Evolutionary conservation across 1,140 invertebrate genomes (phyloP).

Genomic region (Matsumurasca onukii): DNA sequence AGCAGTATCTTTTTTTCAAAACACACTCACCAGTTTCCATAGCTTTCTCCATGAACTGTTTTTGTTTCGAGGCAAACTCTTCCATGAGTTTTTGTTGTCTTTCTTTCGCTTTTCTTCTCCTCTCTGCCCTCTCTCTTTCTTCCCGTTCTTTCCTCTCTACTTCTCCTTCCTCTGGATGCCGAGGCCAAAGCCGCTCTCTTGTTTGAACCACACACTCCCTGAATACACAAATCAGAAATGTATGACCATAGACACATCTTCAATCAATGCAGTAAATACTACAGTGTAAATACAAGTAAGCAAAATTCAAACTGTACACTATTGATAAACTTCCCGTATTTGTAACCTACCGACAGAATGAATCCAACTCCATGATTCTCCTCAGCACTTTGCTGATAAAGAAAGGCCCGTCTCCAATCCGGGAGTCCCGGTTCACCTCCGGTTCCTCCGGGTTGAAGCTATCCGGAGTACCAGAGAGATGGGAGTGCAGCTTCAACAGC

Average conservation of each 20-base stretch:
- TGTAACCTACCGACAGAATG: constrained; percentile 54
- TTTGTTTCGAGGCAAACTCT: constrained; percentile 89
- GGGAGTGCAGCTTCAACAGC: constrained; percentile 89
- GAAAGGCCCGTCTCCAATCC: constrained; percentile 85
- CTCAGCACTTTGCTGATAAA: constrained; percentile 78
- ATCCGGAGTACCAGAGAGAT: constrained; percentile 78
- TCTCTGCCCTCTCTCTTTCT: constrained; percentile 74
- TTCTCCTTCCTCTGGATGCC: constrained; percentile 68
- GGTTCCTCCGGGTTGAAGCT: constrained; percentile 66
- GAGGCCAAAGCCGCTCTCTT: constrained; percentile 72
- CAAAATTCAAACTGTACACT: too few species aligned
- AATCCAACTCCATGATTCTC: constrained; percentile 70
- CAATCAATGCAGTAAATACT: too few species aligned
- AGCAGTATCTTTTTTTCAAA: too few species aligned
- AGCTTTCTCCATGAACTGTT: constrained; percentile 86
- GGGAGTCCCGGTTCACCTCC: constrained; percentile 50
- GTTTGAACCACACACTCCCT: constrained; percentile 66
- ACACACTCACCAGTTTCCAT: constrained; percentile 66
- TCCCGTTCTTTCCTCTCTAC: constrained; percentile 71
- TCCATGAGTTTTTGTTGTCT: constrained; percentile 90
- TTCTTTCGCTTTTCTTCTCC: constrained; percentile 79
- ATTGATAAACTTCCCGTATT: too few species aligned
- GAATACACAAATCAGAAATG: constrained; percentile 33
- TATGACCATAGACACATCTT: too few species aligned
- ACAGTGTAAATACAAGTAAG: too few species aligned